Evolutionary conservation across 2,888 invertebrate species (phyloP), one percentile per base, ranked within the genome.

Genomic region (Microplitis deprimator): DNA sequence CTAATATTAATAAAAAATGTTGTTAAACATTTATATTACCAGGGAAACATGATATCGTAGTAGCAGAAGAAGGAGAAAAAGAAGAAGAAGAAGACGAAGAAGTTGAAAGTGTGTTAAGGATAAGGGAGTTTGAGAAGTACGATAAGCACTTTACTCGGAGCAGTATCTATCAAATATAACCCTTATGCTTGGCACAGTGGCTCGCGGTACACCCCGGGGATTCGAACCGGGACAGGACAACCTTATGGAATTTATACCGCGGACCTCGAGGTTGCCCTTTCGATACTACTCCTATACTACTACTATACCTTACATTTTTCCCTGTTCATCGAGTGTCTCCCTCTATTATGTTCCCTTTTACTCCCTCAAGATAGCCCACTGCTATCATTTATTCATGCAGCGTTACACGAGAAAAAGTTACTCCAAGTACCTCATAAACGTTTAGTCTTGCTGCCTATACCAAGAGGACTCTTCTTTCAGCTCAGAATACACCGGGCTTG

Each of bases 131-230:
- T 82, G 79, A 84, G 88, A 89, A 89, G 89, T 89, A 88, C 89
- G 89, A 89, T 89, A 88, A 88, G 89, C 89, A 88, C 89, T 88
- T 89, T 87, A 87, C 84, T 84, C 77, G 81, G 60, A 40, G 84
- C 84, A 83, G 85, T 88, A 89, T 89, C 88, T 88, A 88, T 89
- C 89, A 88, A 89, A 87, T 85, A 88, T 88, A 89, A 88, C 87
- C 87, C 88, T 88, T 88, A 86, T 50, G 84, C 81, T 75, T 81
- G 81, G 81, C 79, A 81, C 75, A 68, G 80, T 79, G 81, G 83
- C 61, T 74, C 68, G 74, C 68, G 83, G 79, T 81, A 84, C 83
- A 84, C 88, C 85, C 88, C 78, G 81, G 87, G 87, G 89, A 86
- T 82, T 73, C 69, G 77, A 41, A 62, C 74, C 80, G 82, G 81